A percentile compares a stretch with the other conserved stretches of the same genome.
phyloP scores from a whole-genome alignment of 2,113 vertebrate species.

The Agapornis roseicollis region DNA sequence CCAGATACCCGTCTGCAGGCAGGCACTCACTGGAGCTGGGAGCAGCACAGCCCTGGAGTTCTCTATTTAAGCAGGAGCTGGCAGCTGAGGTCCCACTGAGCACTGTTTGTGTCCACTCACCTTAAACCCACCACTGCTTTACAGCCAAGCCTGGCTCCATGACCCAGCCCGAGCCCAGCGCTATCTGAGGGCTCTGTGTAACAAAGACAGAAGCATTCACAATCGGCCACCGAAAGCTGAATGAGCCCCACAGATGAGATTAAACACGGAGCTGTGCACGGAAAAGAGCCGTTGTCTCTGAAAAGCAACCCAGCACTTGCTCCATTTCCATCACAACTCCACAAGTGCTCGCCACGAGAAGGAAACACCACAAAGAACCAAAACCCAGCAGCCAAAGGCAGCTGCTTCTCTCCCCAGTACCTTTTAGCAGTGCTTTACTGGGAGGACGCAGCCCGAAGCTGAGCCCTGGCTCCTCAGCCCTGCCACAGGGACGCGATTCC shows the following conservation, averaged over 20 bases:
- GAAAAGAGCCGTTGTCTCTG: not conserved
- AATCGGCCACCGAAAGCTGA: not conserved
- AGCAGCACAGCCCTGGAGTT: not conserved
- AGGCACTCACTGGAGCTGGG: not conserved
- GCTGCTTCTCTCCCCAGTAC: not conserved
- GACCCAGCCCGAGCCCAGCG: fast-evolving
- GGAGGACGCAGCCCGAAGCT: not conserved
- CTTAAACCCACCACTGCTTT: not conserved
- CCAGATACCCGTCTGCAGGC: not conserved
- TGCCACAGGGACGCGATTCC: not conserved
- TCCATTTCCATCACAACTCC: not conserved
- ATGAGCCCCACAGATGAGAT: fast-evolving
- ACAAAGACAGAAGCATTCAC: not conserved
- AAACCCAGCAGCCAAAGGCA: not conserved
- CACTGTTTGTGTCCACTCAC: not conserved
- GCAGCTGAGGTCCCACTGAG: not conserved
- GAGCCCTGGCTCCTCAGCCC: not conserved
- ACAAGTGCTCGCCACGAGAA: not conserved
- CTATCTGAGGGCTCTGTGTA: not conserved
- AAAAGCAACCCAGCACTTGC: not conserved
- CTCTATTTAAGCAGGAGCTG: not conserved
- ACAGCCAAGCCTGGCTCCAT: not conserved
- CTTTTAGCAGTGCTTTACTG: not conserved
- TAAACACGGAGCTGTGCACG: not conserved
- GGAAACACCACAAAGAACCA: not conserved